These are phyloP conservation scores for Apaloderma vittatum DNA, from an alignment of 2,113 vertebrate genomes.

Conservation along the genomic window DNA sequence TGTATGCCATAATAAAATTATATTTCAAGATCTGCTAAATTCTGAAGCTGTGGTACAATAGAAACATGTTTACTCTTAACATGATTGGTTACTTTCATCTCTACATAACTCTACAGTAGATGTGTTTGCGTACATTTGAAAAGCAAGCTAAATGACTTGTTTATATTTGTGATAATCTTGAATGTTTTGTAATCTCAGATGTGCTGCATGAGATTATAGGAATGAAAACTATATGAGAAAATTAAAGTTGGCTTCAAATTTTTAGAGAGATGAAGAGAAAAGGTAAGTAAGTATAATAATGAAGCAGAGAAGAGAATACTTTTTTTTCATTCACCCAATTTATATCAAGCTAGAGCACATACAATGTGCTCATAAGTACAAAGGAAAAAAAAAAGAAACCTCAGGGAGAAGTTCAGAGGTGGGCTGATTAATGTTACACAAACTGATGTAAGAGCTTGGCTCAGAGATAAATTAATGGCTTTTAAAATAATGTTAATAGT, in stretches of 20 bases:
- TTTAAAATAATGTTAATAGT: background rate
- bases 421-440: background rate
- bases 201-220: background rate
- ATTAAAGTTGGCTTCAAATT: background rate
- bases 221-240: background rate
- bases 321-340: background rate
- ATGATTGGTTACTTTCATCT: conserved; percentile 18
- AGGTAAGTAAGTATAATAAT: background rate
- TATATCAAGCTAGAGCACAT: background rate
- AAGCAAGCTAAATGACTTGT: background rate
- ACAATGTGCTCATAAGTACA: background rate
- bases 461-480: background rate
- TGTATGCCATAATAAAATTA: conserved; percentile 15
- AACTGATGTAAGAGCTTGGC: background rate
- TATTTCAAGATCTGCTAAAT: conserved; percentile 51
- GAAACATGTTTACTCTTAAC: conserved; percentile 34
- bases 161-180: conserved; percentile 11
- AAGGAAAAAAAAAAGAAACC: background rate
- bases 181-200: conserved; percentile 23
- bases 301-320: background rate
- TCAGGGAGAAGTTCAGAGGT: background rate
- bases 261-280: background rate
- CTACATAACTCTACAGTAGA: background rate
- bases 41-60: conserved; percentile 46
- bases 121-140: background rate